These are phyloP conservation scores for Leucoraja ocellata DNA, from an alignment of 2,797 vertebrate genomes.

Conservation along the genomic window DNA sequence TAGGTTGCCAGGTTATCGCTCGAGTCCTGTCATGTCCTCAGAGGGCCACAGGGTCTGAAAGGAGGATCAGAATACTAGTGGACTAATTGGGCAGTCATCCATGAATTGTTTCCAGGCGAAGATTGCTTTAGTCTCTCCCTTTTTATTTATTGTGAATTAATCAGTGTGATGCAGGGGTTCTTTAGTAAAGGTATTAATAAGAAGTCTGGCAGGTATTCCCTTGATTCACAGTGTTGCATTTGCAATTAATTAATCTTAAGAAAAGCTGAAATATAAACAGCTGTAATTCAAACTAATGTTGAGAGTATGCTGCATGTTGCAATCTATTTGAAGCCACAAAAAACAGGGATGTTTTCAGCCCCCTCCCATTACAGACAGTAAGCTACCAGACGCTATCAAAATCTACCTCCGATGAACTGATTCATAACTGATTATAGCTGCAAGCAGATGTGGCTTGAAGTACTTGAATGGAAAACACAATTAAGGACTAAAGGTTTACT, in stretches of 20 bases:
- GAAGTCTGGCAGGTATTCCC: slow-evolving; percentile 74
- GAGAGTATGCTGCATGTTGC: slow-evolving; percentile 59
- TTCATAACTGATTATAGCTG: slow-evolving; percentile 46
- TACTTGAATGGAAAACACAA: slow-evolving; percentile 48
- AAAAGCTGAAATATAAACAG: slow-evolving; percentile 77
- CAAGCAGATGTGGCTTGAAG: slow-evolving; percentile 44
- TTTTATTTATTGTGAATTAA: slow-evolving; percentile 60
- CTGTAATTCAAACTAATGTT: slow-evolving; percentile 68
- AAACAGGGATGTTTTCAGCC: slow-evolving; percentile 58
- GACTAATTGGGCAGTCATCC: slow-evolving; percentile 64
- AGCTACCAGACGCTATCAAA: slow-evolving; percentile 58
- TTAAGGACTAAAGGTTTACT: slow-evolving; percentile 59
- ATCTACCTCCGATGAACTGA: slow-evolving; percentile 57
- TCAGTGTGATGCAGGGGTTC: slow-evolving; percentile 64
- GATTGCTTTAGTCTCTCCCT: slow-evolving; percentile 52
- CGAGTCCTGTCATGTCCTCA: slow-evolving; percentile 66
- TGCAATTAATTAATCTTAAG: slow-evolving; percentile 77
- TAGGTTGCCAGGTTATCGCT: slow-evolving; percentile 80
- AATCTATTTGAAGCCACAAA: slow-evolving; percentile 63
- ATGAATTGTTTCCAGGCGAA: slow-evolving; percentile 59
- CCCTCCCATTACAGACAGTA: slow-evolving; percentile 48
- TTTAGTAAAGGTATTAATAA: slow-evolving; percentile 78
- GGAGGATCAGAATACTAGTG: slow-evolving; percentile 56
- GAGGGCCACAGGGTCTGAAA: slow-evolving; percentile 70
- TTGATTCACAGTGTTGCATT: slow-evolving; percentile 66